Evolutionary conservation across 2,888 invertebrate species (phyloP), one percentile per base, ranked within the genome.

Genomic region (Papilio elwesi): DNA sequence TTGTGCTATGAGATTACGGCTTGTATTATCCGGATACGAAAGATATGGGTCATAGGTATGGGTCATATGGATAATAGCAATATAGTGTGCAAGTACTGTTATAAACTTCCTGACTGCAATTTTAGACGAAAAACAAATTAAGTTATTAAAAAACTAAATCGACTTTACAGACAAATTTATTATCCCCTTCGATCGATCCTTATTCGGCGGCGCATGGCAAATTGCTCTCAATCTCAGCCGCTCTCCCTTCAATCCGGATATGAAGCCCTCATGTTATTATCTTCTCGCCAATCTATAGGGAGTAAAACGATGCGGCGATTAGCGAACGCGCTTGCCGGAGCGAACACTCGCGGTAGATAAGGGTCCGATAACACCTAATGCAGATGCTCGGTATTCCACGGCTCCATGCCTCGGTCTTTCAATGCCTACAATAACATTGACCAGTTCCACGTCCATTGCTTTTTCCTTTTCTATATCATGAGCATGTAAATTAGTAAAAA

Each of bases 251-350:
- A 81, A 85, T 85, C 85, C 86, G 84, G 82, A 87, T 86, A 87
- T 85, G 88, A 89, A 88, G 85, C 88, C 88, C 86, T 85, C 82
- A 83, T 80, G 83, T 83, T 80, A 84, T 89, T 88, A 88, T 90
- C 89, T 82, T 78, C 77, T 80, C 80, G 85, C 81, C 83, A 84
- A 90, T 89, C 88, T 87, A 82, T 85, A 82, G 88, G 86, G 87
- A 85, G 87, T 79, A 83, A 86, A 84, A 83, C 85, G 86, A 85
- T 87, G 85, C 85, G 81, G 82, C 87, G 91, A 93, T 92, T 91
- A 90, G 88, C 88, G 82, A 87, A 85, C 83, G 83, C 83, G 87
- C 85, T 87, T 83, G 78, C 80, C 83, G 81, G 84, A 83, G 89
- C 90, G 87, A 86, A 85, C 76, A 79, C 78, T 69, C 76, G 74